A percentile compares a stretch with the other conserved stretches of the same genome.
phyloP scores from a whole-genome alignment of 2,888 invertebrate genomes.

The Mongoloraphidia duomilia region DNA sequence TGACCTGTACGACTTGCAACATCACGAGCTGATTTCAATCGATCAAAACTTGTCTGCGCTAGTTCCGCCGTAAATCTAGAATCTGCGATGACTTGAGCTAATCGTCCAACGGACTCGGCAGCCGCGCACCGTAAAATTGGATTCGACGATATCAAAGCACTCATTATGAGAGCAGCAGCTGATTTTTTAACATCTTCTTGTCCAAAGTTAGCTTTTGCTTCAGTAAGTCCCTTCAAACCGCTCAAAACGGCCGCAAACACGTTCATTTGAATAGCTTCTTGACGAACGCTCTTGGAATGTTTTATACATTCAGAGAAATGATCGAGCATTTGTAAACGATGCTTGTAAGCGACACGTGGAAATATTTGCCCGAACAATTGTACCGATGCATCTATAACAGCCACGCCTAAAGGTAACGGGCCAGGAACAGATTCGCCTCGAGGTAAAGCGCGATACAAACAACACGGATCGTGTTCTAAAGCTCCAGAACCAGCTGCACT shows the following conservation, averaged over 20 bases:
- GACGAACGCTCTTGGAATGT: conserved; percentile 81
- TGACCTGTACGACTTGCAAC: conserved; percentile 76
- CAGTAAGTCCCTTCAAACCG: conserved; percentile 76
- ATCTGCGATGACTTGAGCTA: conserved; percentile 81
- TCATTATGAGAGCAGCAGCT: conserved; percentile 65
- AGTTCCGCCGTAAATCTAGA: conserved; percentile 77
- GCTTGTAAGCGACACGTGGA: conserved; percentile 87
- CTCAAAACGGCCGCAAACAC: conserved; percentile 86
- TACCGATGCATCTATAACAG: conserved; percentile 91
- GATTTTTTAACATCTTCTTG: conserved; percentile 83
- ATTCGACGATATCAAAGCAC: conserved; percentile 59
- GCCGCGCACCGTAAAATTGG: conserved; percentile 82
- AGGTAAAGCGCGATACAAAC: conserved; percentile 60
- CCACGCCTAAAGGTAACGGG: conserved; percentile 84
- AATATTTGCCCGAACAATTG: conserved; percentile 87
- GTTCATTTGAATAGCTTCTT: conserved; percentile 93
- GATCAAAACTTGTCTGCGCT: conserved; percentile 80
- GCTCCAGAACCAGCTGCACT: conserved; percentile 94
- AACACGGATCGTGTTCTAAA: conserved; percentile 90
- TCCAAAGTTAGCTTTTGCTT: conserved; percentile 71
- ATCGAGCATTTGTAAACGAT: conserved; percentile 92
- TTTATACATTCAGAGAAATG: conserved; percentile 92
- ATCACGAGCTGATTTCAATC: conserved; percentile 72
- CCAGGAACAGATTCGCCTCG: conserved; percentile 48
- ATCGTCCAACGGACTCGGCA: conserved; percentile 85